Conservation (phyloP, 92 coral and sea anemone species). For the Muricea muricata region DNA sequence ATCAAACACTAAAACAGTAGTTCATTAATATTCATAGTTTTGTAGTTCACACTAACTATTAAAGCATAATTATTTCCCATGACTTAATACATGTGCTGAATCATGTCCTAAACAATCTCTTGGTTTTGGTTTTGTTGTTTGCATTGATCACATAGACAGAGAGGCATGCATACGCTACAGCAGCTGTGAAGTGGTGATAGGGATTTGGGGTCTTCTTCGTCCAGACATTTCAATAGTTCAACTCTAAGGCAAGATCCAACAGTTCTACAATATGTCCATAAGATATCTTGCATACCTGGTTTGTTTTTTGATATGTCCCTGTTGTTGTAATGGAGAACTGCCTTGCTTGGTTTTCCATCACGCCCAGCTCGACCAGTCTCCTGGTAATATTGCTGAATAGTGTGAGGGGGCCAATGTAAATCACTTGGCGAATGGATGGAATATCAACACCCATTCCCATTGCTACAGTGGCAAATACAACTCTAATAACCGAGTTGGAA, state of each 20-base stretch:
- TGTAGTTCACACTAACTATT: no score
- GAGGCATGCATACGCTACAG: slow-evolving; percentile 14
- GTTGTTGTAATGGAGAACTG: slow-evolving; percentile 40
- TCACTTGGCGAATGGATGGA: slow-evolving; percentile 32
- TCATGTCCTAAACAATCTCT: no score
- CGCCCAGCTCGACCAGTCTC: slow-evolving; percentile 56
- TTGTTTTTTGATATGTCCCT: slow-evolving; percentile 37
- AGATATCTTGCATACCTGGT: slow-evolving; percentile 15
- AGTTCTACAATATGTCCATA: slow-evolving; percentile 27
- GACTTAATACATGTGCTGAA: no score
- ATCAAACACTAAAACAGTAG: no score
- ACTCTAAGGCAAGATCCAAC: neutral
- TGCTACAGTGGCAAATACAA: slow-evolving; percentile 40
- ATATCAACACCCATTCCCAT: slow-evolving; percentile 37
- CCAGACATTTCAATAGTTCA: slow-evolving; percentile 10
- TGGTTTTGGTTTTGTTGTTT: no score
- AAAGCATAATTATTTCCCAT: no score
- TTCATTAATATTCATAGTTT: no score
- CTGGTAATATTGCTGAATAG: slow-evolving; percentile 31
- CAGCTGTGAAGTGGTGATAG: slow-evolving; percentile 8
- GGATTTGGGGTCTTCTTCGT: neutral
- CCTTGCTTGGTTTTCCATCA: slow-evolving; percentile 32
- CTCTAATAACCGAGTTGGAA: slow-evolving; percentile 4
- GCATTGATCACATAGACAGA: neutral
- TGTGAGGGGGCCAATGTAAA: slow-evolving; percentile 51